A percentile compares a stretch with the other conserved stretches of the same genome.
These are phyloP conservation scores for Lottia scabra DNA, from an alignment of 2,888 invertebrate genomes.

Conservation along the genomic window DNA sequence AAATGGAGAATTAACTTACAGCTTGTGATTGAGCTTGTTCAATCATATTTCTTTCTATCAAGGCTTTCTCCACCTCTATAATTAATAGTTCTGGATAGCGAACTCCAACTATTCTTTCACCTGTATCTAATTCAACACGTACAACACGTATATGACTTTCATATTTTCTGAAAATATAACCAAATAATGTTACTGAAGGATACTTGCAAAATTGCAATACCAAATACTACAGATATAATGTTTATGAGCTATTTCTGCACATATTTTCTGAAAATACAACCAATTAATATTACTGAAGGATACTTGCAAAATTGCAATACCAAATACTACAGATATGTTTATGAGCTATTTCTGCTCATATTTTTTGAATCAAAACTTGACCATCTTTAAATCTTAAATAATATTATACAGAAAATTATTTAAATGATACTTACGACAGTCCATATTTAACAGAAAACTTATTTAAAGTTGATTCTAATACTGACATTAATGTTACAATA, in stretches of 20 bases:
- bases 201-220: too few species aligned
- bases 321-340: too few species aligned
- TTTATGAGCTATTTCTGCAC: too few species aligned
- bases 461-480: conserved; percentile 51
- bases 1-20: background rate
- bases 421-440: conserved; percentile 40
- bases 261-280: conserved; percentile 22
- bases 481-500: conserved; percentile 55
- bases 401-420: too few species aligned
- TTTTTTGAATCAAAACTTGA: too few species aligned
- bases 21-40: background rate
- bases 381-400: too few species aligned
- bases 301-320: too few species aligned
- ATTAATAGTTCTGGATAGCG: conserved; percentile 57
- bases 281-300: background rate
- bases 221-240: too few species aligned
- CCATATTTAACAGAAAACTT: conserved; percentile 44
- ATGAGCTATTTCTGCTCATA: too few species aligned
- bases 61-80: conserved; percentile 47
- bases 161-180: conserved; percentile 44
- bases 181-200: background rate
- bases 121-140: conserved; percentile 56
- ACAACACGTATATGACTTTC: conserved; percentile 64
- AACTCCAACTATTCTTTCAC: conserved; percentile 63
- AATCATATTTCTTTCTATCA: conserved; percentile 45